phyloP scores from a whole-genome alignment of 1,140 invertebrate species.

The Microvelia longipes region DNA sequence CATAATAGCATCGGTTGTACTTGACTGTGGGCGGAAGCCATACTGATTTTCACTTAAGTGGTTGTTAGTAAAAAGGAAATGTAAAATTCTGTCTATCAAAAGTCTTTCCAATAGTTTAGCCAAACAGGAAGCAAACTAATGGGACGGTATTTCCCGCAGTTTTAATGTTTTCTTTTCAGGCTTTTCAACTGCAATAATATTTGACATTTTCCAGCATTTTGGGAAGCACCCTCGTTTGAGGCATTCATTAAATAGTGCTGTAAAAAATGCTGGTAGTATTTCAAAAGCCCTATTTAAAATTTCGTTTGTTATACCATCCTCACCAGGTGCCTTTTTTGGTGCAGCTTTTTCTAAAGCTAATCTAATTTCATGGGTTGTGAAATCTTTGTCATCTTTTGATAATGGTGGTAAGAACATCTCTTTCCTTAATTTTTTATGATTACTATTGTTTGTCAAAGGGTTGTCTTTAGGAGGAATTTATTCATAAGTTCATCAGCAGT shows the following conservation, averaged over 20 bases:
- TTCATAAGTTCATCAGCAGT: not conserved
- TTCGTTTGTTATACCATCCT: not conserved
- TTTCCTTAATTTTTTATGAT: not conserved
- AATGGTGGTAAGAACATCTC: not conserved
- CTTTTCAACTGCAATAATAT: not conserved
- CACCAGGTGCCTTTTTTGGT: not conserved
- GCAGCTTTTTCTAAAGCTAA: not conserved
- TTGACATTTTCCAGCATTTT: not conserved
- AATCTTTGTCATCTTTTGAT: not conserved
- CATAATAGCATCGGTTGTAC: not conserved
- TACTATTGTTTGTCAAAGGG: not conserved
- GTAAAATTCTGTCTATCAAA: conserved; percentile 2
- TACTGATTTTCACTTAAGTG: conserved; percentile 3
- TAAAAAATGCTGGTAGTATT: not conserved
- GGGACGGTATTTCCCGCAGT: not conserved
- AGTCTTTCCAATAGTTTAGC: conserved; percentile 5
- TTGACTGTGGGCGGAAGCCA: conserved; percentile 3
- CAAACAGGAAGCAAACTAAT: conserved; percentile 2
- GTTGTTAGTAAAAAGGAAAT: not conserved
- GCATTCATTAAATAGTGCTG: not conserved
- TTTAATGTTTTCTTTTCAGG: not conserved
- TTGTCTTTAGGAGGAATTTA: not conserved
- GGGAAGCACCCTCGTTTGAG: not conserved
- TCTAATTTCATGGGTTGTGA: not conserved
- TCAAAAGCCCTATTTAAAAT: not conserved